Base-by-base conservation (phyloP, 2,797 vertebrate species). In the Malacoctenus gilli region DNA sequence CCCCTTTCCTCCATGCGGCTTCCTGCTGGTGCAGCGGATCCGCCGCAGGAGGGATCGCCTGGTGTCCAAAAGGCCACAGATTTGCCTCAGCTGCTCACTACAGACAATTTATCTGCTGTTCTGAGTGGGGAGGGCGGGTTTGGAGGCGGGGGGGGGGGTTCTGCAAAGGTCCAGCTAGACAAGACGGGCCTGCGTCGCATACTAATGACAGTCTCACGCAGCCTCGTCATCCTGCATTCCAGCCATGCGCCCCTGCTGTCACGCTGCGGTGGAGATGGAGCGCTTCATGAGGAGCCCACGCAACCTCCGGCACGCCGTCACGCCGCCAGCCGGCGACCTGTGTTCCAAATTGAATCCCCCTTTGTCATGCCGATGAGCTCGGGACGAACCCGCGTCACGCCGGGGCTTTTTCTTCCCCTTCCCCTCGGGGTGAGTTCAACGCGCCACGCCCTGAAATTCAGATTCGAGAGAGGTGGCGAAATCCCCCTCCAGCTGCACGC, bases 101-200 rank as follows among this genome's bases (percentile, higher is more conserved):
- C 55, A 77, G 71, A 77, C 76, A 79, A 78, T 86, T 79, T 70
- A 73, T 80, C 75, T 81, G 63, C 76, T 75, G 62, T 75, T 83
- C 59, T 68, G 39, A 53, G 59, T 44, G 49, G 58, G 57, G 66
- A 60, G 56, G 75, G n/a, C n/a, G n/a, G n/a, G n/a, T n/a, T n/a
- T n/a, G n/a, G n/a, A n/a, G n/a, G n/a, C n/a, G n/a, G 55, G 59
- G 48, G 49, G 58, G 57, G 66, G 59, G 56, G 75, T 81, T 77
- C 79, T 59, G 75, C 77, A 73, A 87, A 80, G 76, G 83, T 85
- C 82, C 87, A 86, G 72, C 74, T 54, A 74, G 76, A 78, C 84
- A 56, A 72, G 66, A 69, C 8, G 18, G 42, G 18, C 79, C 72
- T 68, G 75, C 22, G 53, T 82, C 80, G 89, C 77, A 89, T 88